Percentiles rank a stretch among this genome's conserved stretches.
Conservation (phyloP, 2,888 invertebrate species). For the Drosophila mimetica region DNA sequence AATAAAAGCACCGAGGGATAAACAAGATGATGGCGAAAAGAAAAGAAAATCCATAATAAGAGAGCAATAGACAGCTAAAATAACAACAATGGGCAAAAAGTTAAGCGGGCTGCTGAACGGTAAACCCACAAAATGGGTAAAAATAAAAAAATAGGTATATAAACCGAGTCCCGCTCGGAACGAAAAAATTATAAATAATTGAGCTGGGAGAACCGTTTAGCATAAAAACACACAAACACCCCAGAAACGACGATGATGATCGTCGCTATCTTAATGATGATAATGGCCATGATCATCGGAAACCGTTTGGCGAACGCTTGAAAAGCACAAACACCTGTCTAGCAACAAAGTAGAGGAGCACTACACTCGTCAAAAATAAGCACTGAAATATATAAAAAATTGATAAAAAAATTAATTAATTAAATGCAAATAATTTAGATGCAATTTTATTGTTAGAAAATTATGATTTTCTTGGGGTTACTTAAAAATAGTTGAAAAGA, state of each 20-base stretch:
- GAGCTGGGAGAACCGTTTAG: constrained; percentile 38
- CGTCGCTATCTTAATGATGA: constrained; percentile 13
- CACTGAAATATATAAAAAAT: background rate
- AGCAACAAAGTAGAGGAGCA: background rate
- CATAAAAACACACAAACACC: constrained; percentile 27
- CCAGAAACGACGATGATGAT: constrained; percentile 11
- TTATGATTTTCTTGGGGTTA: too few relatives aligned
- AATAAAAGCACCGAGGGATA: constrained; percentile 21
- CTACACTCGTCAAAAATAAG: background rate
- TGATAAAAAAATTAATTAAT: too few relatives aligned
- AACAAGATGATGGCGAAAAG: constrained; percentile 17
- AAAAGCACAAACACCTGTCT: constrained; percentile 15
- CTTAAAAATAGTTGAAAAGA: too few relatives aligned
- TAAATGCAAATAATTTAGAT: too few relatives aligned
- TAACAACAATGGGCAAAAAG: constrained; percentile 32
- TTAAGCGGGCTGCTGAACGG: constrained; percentile 64
- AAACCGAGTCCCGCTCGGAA: constrained; percentile 32
- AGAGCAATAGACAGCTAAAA: constrained; percentile 15
- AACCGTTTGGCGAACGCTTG: constrained; percentile 37
- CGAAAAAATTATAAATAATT: constrained; percentile 55
- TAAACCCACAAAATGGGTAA: constrained; percentile 47
- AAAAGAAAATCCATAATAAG: constrained; percentile 13
- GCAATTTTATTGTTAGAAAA: too few relatives aligned
- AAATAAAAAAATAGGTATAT: constrained; percentile 19
- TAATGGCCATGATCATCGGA: constrained; percentile 24